Percentiles rank a stretch among this genome's conserved stretches.
Evolutionary conservation across 2,888 invertebrate genomes (phyloP).

Genomic region (Isotomurus palustris): DNA sequence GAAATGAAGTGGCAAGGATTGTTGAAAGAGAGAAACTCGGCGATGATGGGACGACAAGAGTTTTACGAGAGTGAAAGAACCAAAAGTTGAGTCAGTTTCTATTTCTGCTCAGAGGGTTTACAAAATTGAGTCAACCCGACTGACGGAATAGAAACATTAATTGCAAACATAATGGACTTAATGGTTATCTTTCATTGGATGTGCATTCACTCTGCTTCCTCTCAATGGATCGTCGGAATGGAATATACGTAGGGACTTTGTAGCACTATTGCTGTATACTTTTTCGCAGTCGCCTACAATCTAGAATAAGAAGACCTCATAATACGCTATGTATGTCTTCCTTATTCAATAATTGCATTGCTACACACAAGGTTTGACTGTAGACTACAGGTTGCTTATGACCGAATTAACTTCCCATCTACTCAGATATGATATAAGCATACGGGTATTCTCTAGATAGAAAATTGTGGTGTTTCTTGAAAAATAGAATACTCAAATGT

Average conservation of each 20-base stretch:
- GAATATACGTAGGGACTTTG: constrained; percentile 44
- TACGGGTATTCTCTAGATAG: too few relatives aligned
- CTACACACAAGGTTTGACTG: too few relatives aligned
- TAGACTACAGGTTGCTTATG: too few relatives aligned
- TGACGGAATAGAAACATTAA: constrained; percentile 38
- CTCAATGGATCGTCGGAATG: constrained; percentile 12
- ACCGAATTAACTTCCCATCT: too few relatives aligned
- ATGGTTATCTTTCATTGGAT: constrained; percentile 35
- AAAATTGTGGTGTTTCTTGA: too few relatives aligned
- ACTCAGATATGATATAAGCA: too few relatives aligned
- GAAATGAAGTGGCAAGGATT: constrained; percentile 5
- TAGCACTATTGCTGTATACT: too few relatives aligned
- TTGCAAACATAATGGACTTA: constrained; percentile 44
- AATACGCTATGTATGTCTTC: too few relatives aligned
- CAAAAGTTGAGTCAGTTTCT: constrained; percentile 12
- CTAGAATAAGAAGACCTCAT: too few relatives aligned
- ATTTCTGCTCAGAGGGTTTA: not conserved
- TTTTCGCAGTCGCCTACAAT: too few relatives aligned
- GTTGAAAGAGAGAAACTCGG: constrained; percentile 6
- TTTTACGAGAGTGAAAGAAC: constrained; percentile 11
- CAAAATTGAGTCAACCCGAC: constrained; percentile 8
- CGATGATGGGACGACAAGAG: constrained; percentile 9
- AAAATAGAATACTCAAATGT: too few relatives aligned
- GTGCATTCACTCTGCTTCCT: constrained; percentile 24
- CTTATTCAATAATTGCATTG: too few relatives aligned